These are phyloP conservation scores for Rhagoletis pomonella DNA, from an alignment of 1,140 invertebrate species.

Conservation along the genomic window DNA sequence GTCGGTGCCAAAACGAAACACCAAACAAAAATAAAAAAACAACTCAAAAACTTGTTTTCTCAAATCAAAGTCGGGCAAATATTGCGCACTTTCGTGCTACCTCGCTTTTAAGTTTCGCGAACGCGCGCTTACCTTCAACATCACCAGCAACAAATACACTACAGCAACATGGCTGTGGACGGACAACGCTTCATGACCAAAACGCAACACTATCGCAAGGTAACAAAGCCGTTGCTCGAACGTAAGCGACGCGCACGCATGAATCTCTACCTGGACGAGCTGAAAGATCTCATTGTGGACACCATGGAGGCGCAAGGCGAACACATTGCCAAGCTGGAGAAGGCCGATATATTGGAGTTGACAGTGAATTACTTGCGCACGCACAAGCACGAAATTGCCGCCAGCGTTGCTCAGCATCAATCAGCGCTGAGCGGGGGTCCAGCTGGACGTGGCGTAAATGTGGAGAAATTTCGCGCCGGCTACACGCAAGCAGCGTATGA, in stretches of 20 bases:
- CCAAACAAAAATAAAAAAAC: not conserved
- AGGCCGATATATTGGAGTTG: constrained; percentile 92
- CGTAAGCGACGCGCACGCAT: constrained; percentile 89
- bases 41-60: not conserved
- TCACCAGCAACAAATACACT: constrained; percentile 11
- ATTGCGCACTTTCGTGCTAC: not conserved
- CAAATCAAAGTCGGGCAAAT: not conserved
- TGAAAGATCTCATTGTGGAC: constrained; percentile 90
- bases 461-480: constrained; percentile 83
- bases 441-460: constrained; percentile 77
- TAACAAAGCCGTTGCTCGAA: constrained; percentile 88
- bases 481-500: constrained; percentile 89
- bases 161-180: constrained; percentile 70
- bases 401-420: constrained; percentile 58
- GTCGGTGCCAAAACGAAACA: constrained; percentile 11
- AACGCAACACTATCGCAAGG: constrained; percentile 79
- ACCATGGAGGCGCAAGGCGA: constrained; percentile 85
- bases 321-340: constrained; percentile 90
- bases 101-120: not conserved
- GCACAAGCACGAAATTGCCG: constrained; percentile 62
- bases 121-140: not conserved
- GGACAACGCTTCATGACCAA: constrained; percentile 76
- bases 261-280: constrained; percentile 89
- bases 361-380: constrained; percentile 88
- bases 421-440: constrained; percentile 72